Evolutionary conservation across 2,888 invertebrate genomes (phyloP).

Genomic region (Erannis defoliaria): DNA sequence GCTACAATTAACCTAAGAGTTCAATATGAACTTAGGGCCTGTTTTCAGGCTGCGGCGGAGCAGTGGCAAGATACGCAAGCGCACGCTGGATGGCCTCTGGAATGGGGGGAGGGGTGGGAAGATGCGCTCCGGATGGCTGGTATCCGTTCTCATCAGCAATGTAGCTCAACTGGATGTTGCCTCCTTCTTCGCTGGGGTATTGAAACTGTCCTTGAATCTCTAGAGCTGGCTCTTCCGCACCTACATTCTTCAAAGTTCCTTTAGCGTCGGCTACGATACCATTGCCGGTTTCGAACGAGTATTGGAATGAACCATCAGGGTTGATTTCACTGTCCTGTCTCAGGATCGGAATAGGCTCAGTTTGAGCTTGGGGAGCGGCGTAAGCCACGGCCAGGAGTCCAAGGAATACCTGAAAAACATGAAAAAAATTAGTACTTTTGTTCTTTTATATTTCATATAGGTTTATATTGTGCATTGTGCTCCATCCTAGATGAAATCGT

Average conservation of each 20-base stretch:
- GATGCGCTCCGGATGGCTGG: slow-evolving; percentile 88
- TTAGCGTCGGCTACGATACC: slow-evolving; percentile 87
- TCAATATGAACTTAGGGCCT: slow-evolving; percentile 46
- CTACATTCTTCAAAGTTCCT: slow-evolving; percentile 84
- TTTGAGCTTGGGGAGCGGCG: slow-evolving; percentile 72
- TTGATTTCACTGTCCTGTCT: slow-evolving; percentile 82
- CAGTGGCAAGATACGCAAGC: slow-evolving; percentile 88
- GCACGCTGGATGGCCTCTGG: slow-evolving; percentile 90
- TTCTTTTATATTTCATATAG: neutral
- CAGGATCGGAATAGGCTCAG: slow-evolving; percentile 82
- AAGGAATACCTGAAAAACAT: slow-evolving; percentile 75
- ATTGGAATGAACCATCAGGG: slow-evolving; percentile 88
- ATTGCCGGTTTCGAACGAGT: slow-evolving; percentile 88
- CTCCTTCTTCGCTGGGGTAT: slow-evolving; percentile 88
- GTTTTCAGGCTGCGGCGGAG: slow-evolving; percentile 83
- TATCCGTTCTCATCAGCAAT: slow-evolving; percentile 90
- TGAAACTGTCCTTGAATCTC: slow-evolving; percentile 88
- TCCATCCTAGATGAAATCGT: too few relatives aligned
- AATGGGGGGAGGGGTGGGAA: slow-evolving; percentile 89
- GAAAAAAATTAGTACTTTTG: neutral
- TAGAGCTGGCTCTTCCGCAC: slow-evolving; percentile 81
- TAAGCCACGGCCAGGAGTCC: slow-evolving; percentile 69
- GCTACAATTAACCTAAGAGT: slow-evolving; percentile 32
- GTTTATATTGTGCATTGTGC: neutral
- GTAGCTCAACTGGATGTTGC: slow-evolving; percentile 87